A percentile compares a stretch with the other conserved stretches of the same genome.
Evolutionary conservation across 2,113 vertebrate species (phyloP).

Genomic region (Sminthopsis crassicaudata): DNA sequence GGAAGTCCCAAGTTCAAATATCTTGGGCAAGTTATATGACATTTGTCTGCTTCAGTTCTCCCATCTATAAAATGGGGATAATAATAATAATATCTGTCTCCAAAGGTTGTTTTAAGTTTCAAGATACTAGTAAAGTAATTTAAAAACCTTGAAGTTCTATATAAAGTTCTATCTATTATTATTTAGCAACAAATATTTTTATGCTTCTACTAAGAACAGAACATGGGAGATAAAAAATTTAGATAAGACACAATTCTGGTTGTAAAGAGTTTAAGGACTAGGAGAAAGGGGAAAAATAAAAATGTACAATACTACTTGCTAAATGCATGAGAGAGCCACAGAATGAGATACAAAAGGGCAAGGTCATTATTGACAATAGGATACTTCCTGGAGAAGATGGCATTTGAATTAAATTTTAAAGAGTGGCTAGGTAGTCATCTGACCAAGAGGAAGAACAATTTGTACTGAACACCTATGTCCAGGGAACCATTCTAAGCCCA

Average conservation of each 20-base stretch:
- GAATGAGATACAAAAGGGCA: neutral
- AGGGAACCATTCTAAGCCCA: neutral
- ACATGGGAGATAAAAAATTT: neutral
- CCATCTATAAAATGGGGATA: neutral
- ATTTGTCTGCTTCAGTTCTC: neutral
- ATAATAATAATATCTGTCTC: neutral
- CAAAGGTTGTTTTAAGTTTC: neutral
- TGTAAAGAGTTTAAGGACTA: neutral
- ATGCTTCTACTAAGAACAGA: neutral
- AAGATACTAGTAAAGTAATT: neutral
- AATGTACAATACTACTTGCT: neutral
- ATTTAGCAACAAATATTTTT: neutral
- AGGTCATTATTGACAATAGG: neutral
- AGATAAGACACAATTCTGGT: neutral
- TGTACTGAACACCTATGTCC: neutral
- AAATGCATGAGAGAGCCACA: neutral
- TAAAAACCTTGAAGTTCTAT: neutral
- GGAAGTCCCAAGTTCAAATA: neutral
- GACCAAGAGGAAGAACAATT: neutral
- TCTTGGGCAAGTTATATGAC: neutral
- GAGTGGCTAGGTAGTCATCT: neutral
- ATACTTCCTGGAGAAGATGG: neutral
- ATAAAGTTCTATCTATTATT: neutral
- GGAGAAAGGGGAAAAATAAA: neutral
- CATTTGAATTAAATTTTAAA: neutral